These are phyloP conservation scores for Plebejus anna DNA, from an alignment of 2,888 invertebrate species.

Conservation along the genomic window DNA sequence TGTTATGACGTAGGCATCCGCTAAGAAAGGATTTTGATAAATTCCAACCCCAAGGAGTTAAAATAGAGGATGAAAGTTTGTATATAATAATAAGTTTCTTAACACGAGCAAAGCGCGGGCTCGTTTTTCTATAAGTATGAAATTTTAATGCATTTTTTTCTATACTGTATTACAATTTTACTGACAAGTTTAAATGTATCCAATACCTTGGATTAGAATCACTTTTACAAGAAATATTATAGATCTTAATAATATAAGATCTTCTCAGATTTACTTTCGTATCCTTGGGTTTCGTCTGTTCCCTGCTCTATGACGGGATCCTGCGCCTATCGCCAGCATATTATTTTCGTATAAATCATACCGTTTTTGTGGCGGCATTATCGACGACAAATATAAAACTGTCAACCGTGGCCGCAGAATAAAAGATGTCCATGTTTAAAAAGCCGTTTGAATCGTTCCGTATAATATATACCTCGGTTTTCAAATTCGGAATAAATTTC, in stretches of 20 bases:
- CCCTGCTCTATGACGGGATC: slow-evolving; percentile 44
- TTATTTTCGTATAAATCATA: slow-evolving; percentile 75
- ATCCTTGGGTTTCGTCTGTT: slow-evolving; percentile 24
- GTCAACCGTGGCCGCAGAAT: slow-evolving; percentile 70
- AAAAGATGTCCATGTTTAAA: slow-evolving; percentile 78
- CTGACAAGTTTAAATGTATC: too few relatives aligned
- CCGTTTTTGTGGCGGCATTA: slow-evolving; percentile 59
- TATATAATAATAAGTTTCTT: too few relatives aligned
- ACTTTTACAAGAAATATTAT: background rate
- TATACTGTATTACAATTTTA: too few relatives aligned
- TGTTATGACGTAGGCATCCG: too few relatives aligned
- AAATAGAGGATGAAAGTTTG: too few relatives aligned
- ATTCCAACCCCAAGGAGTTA: too few relatives aligned
- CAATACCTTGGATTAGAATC: too few relatives aligned
- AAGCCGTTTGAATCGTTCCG: slow-evolving; percentile 76
- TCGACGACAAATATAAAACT: slow-evolving; percentile 77
- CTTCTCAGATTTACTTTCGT: background rate
- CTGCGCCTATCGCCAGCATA: slow-evolving; percentile 50
- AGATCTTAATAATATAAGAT: background rate
- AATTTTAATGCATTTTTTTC: too few relatives aligned
- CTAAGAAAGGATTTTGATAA: too few relatives aligned
- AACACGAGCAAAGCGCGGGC: too few relatives aligned
- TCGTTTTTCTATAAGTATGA: too few relatives aligned
- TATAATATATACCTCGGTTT: slow-evolving; percentile 77
- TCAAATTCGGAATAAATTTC: slow-evolving; percentile 79